Conservation (phyloP, 1,140 invertebrate genomes). For the Drosophila bocqueti region DNA sequence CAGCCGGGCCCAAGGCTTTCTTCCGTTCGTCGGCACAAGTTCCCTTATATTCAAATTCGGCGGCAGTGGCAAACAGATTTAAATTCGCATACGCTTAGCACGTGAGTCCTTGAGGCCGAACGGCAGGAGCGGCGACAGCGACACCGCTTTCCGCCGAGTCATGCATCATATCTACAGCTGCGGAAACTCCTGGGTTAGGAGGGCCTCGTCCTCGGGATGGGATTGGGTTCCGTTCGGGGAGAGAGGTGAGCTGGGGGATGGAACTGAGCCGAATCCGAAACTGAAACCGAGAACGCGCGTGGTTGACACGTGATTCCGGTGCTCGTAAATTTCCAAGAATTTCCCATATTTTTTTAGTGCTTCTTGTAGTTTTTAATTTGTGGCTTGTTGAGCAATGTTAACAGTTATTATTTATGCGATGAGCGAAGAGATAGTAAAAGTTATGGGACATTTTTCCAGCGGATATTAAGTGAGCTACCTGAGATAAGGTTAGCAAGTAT, state of each 20-base stretch:
- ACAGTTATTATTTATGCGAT: slow-evolving; percentile 82
- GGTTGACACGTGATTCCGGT: slow-evolving; percentile 84
- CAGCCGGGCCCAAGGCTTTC: slow-evolving; percentile 64
- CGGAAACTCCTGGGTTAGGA: slow-evolving; percentile 48
- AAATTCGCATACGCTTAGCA: slow-evolving; percentile 76
- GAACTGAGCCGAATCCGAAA: slow-evolving; percentile 16
- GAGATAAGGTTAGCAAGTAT: slow-evolving; percentile 40
- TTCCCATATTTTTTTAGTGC: slow-evolving; percentile 70
- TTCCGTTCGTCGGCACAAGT: slow-evolving; percentile 31
- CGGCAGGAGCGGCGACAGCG: slow-evolving; percentile 46
- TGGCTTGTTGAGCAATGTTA: slow-evolving; percentile 80
- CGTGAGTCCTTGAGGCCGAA: slow-evolving; percentile 60
- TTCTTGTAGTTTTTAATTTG: slow-evolving; percentile 84
- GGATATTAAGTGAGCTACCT: slow-evolving; percentile 70
- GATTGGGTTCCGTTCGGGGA: slow-evolving; percentile 7
- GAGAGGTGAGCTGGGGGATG: slow-evolving; percentile 30
- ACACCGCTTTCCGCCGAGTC: slow-evolving; percentile 74
- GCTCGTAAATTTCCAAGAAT: slow-evolving; percentile 76
- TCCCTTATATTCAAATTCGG: slow-evolving; percentile 70
- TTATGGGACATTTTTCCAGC: slow-evolving; percentile 59
- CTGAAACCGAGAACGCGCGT: slow-evolving; percentile 59
- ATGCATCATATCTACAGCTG: slow-evolving; percentile 75
- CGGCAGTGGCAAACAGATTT: slow-evolving; percentile 64
- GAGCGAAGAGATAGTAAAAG: slow-evolving; percentile 54
- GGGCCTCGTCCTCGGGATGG: slow-evolving; percentile 31